These are phyloP conservation scores for Oophaga sylvatica DNA, from an alignment of 2,797 vertebrate species.

Conservation along the genomic window DNA sequence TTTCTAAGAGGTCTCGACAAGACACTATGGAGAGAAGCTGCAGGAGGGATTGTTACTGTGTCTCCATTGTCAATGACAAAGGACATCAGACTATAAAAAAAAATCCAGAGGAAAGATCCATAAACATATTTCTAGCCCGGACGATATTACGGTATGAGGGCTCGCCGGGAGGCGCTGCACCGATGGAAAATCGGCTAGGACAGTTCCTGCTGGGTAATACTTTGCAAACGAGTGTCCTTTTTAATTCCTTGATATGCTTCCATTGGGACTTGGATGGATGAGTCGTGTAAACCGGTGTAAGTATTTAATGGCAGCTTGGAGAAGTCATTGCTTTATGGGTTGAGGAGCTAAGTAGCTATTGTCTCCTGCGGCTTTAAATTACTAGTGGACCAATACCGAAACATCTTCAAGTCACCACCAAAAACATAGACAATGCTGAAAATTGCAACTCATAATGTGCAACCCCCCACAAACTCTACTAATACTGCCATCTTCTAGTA, in stretches of 20 bases:
- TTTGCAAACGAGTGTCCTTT: conserved; percentile 29
- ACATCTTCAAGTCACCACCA: background rate
- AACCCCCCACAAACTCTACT: background rate
- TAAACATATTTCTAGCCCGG: conserved; percentile 18
- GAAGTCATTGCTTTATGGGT: conserved; percentile 46
- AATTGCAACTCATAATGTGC: background rate
- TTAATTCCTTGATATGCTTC: conserved; percentile 31
- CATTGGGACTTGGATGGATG: conserved; percentile 33
- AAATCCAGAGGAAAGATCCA: conserved; percentile 5
- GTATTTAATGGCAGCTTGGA: conserved; percentile 26
- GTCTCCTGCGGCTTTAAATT: background rate
- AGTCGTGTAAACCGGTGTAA: conserved; percentile 43
- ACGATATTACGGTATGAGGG: conserved; percentile 10
- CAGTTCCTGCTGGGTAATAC: conserved; percentile 52
- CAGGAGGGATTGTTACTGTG: conserved; percentile 29
- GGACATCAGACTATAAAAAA: conserved; percentile 17
- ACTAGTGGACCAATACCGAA: background rate
- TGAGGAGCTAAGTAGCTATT: background rate
- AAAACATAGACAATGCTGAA: background rate
- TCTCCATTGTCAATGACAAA: conserved; percentile 34
- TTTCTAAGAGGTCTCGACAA: conserved; percentile 10
- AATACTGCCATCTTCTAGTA: background rate
- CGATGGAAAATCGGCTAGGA: conserved; percentile 44
- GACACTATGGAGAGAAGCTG: conserved; percentile 11
- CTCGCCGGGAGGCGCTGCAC: background rate